A percentile compares a stretch with the other conserved stretches of the same genome.
These are phyloP conservation scores for Chaunax sp. DNA, from an alignment of 2,797 vertebrate species.

Conservation along the genomic window DNA sequence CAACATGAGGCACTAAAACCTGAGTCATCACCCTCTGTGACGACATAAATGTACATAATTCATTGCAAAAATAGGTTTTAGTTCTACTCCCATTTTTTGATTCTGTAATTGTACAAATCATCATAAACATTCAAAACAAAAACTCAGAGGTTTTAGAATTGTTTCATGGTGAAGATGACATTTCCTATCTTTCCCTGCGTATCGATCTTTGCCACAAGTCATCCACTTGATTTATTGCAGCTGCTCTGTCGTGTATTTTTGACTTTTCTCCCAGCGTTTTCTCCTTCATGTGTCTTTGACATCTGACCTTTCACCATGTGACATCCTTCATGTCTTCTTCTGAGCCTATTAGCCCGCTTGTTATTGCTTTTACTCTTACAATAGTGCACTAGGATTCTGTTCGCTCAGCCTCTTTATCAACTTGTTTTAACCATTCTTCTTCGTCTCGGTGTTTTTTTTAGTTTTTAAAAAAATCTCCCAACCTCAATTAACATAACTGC, in stretches of 20 bases:
- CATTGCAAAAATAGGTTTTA: too few species aligned
- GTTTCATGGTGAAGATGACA: slow-evolving; percentile 23
- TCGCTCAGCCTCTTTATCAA: slow-evolving; percentile 44
- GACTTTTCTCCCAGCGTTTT: slow-evolving; percentile 20
- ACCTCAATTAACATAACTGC: slow-evolving; percentile 63
- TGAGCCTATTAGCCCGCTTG: slow-evolving; percentile 36
- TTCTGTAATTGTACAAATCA: not conserved
- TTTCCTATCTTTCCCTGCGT: slow-evolving; percentile 5
- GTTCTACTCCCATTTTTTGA: too few species aligned
- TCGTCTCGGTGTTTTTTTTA: slow-evolving; percentile 55
- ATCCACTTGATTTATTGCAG: slow-evolving; percentile 39
- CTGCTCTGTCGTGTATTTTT: slow-evolving; percentile 20
- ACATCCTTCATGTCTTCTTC: slow-evolving; percentile 40
- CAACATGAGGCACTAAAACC: too few species aligned
- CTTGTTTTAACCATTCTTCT: slow-evolving; percentile 35
- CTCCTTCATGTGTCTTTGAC: slow-evolving; percentile 11
- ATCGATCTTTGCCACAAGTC: slow-evolving; percentile 24
- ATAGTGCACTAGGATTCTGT: slow-evolving; percentile 13
- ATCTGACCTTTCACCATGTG: slow-evolving; percentile 34
- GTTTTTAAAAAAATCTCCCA: too few species aligned
- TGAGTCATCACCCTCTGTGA: too few species aligned
- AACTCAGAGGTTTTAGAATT: slow-evolving; percentile 16
- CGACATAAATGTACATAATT: too few species aligned
- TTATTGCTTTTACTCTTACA: slow-evolving; percentile 30
- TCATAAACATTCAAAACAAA: not conserved